phyloP scores from a whole-genome alignment of 2,797 vertebrate species.

The Pipistrellus kuhlii region DNA sequence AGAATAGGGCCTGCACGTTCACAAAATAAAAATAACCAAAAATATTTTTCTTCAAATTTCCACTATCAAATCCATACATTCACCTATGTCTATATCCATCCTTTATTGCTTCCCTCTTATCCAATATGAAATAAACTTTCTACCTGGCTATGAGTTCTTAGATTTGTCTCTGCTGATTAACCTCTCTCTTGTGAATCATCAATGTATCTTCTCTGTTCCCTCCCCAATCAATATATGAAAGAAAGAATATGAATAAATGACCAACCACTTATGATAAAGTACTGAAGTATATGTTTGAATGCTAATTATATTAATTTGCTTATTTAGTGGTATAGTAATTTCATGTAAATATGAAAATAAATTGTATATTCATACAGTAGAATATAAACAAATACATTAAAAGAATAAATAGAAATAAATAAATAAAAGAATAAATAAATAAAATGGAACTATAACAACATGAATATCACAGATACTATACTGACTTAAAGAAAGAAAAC shows the following conservation, averaged over 20 bases:
- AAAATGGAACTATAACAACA: constrained; percentile 26
- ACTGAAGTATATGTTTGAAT: constrained; percentile 5
- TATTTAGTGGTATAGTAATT: constrained; percentile 38
- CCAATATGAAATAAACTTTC: neutral
- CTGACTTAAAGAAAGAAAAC: neutral
- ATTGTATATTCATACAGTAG: constrained; percentile 16
- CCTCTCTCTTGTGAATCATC: constrained; percentile 3
- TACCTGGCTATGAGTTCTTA: neutral
- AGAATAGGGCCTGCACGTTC: neutral
- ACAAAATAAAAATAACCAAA: neutral
- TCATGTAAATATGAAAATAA: constrained; percentile 25
- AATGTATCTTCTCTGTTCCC: neutral
- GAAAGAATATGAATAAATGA: constrained; percentile 14
- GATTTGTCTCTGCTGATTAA: neutral
- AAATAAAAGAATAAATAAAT: constrained; percentile 20
- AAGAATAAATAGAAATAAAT: constrained; percentile 47
- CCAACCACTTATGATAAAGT: neutral
- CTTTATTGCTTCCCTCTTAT: neutral
- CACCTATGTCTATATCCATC: neutral
- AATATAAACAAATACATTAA: constrained; percentile 27
- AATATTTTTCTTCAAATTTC: constrained; percentile 39
- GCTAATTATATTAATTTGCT: constrained; percentile 34
- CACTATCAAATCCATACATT: neutral
- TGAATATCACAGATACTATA: constrained; percentile 14
- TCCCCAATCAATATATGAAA: neutral